phyloP scores from a whole-genome alignment of 2,113 vertebrate genomes.

The Varanus salvator region DNA sequence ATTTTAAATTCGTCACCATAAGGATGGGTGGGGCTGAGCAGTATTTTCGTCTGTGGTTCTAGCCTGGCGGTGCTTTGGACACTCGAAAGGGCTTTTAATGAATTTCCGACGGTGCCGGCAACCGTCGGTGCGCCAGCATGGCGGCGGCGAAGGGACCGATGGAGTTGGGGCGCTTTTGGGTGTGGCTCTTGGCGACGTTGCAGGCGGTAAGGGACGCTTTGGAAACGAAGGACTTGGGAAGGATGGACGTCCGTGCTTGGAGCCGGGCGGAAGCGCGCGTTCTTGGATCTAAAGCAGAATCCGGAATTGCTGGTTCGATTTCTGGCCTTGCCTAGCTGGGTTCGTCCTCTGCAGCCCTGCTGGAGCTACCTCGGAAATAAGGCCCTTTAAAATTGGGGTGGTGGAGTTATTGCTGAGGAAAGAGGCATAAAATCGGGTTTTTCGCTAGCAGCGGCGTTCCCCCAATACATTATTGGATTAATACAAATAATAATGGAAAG shows the following conservation, averaged over 20 bases:
- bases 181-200: constrained; percentile 78
- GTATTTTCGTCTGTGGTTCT: accelerated
- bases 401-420: background rate
- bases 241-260: background rate
- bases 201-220: constrained; percentile 81
- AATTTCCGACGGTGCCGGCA: background rate
- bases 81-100: accelerated
- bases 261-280: background rate
- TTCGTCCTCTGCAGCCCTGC: background rate
- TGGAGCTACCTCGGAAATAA: background rate
- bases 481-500: background rate
- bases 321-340: background rate
- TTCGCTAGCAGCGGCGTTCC: too few relatives aligned
- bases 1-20: accelerated
- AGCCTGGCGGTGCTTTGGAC: background rate
- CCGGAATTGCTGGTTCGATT: too few relatives aligned
- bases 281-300: background rate
- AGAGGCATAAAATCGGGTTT: background rate
- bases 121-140: constrained; percentile 72
- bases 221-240: background rate
- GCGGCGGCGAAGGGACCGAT: constrained; percentile 64
- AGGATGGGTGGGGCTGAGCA: accelerated
- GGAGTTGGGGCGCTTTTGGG: constrained; percentile 59
- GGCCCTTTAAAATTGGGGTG: background rate
- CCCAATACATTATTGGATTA: background rate